Percentiles rank a stretch among this genome's conserved stretches.
These are phyloP conservation scores for Sorex maritimensis DNA, from an alignment of 2,797 vertebrate species.

Conservation along the genomic window DNA sequence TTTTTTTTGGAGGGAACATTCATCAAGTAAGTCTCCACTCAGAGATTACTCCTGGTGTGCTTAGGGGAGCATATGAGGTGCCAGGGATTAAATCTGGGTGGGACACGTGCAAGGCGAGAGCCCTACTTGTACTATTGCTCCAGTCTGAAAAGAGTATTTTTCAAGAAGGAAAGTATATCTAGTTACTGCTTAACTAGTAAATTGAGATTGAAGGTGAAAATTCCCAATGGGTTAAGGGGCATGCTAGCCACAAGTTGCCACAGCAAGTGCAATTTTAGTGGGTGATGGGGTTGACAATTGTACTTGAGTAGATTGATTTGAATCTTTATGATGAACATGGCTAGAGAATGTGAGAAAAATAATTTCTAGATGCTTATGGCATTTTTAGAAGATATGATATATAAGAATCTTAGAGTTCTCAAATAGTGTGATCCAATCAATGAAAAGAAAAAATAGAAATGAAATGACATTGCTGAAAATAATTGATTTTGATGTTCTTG, in stretches of 20 bases:
- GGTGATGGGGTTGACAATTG: no score
- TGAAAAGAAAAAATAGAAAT: neutral
- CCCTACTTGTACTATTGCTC: no score
- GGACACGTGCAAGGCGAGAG: no score
- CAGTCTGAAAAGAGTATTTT: neutral
- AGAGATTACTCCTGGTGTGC: no score
- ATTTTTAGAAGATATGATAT: neutral
- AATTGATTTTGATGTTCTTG: neutral
- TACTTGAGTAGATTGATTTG: neutral
- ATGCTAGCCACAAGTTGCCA: no score
- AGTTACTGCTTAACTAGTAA: neutral
- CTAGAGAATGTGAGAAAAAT: neutral
- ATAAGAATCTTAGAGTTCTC: neutral
- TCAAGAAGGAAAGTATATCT: neutral
- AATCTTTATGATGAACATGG: neutral
- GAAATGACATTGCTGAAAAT: neutral
- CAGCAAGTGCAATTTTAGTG: accelerated
- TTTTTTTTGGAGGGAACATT: neutral
- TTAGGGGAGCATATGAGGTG: no score
- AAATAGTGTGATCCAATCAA: neutral
- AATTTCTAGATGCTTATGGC: neutral
- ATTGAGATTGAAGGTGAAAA: neutral
- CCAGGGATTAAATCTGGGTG: no score
- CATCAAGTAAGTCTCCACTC: no score
- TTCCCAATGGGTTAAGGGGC: neutral